Conservation (phyloP, 1,140 invertebrate species). For the Hyphantria cunea region DNA sequence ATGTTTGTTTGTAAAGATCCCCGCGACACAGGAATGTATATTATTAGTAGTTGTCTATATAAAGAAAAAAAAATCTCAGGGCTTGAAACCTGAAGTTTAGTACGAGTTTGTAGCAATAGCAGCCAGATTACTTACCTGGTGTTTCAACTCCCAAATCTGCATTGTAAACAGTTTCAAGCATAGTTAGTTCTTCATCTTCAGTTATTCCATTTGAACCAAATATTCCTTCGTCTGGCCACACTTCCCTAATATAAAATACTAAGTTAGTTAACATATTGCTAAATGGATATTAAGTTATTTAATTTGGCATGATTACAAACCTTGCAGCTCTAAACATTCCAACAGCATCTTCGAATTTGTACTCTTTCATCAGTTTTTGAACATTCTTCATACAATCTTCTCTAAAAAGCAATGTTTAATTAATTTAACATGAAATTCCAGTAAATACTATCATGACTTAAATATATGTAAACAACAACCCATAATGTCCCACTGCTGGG, state of each 20-base stretch:
- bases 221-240: conserved; percentile 76
- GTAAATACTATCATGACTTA: neutral
- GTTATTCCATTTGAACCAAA: conserved; percentile 61
- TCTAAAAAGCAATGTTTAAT: conserved; percentile 82
- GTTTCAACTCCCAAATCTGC: conserved; percentile 63
- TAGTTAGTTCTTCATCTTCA: conserved; percentile 65
- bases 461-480: too few relatives aligned
- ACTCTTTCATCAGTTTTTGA: conserved; percentile 88
- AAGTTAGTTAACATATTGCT: conserved; percentile 1
- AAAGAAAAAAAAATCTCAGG: too few relatives aligned
- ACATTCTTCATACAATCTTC: conserved; percentile 93
- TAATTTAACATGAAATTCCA: conserved; percentile 6
- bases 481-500: too few relatives aligned
- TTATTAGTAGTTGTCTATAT: too few relatives aligned
- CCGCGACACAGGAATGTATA: too few relatives aligned
- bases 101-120: too few relatives aligned
- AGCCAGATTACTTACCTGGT: conserved; percentile 41
- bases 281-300: neutral
- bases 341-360: conserved; percentile 88
- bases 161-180: conserved; percentile 70
- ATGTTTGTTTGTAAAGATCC: too few relatives aligned
- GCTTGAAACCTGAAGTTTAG: too few relatives aligned
- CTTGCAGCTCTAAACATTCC: conserved; percentile 92
- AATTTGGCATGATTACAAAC: conserved; percentile 76
- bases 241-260: conserved; percentile 53